A percentile compares a stretch with the other conserved stretches of the same genome.
Evolutionary conservation across 1,140 invertebrate genomes (phyloP).

Genomic region (Adelges cooleyi): DNA sequence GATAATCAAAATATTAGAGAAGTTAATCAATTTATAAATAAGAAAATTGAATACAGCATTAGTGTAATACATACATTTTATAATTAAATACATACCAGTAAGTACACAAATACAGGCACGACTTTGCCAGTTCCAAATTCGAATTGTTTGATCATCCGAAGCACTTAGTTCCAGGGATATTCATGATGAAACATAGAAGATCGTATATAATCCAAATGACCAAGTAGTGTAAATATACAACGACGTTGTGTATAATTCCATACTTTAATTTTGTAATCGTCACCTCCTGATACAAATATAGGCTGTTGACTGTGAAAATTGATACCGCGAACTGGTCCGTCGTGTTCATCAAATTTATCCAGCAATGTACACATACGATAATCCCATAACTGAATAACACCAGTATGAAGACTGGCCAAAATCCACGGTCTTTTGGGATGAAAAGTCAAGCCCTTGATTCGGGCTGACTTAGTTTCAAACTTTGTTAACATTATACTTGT

Average conservation of each 20-base stretch:
- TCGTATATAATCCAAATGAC: conserved; percentile 97
- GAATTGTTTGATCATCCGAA: conserved; percentile 95
- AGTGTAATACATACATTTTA: not conserved
- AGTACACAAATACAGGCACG: conserved; percentile 92
- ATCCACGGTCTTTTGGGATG: conserved; percentile 98
- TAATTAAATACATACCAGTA: conserved; percentile 50
- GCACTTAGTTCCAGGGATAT: conserved; percentile 97
- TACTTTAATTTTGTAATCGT: conserved; percentile 95
- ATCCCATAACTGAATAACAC: conserved; percentile 98
- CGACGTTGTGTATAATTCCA: conserved; percentile 99
- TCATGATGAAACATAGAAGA: conserved; percentile 98
- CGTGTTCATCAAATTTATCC: conserved; percentile 99
- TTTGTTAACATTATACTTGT: conserved; percentile 81
- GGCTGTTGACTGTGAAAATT: conserved; percentile 98
- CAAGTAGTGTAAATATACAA: conserved; percentile 93
- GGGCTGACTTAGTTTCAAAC: conserved; percentile 96
- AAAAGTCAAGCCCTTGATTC: conserved; percentile 96
- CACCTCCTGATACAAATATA: conserved; percentile 90
- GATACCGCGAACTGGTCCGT: conserved; percentile 96
- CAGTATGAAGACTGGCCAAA: conserved; percentile 93
- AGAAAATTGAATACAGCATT: not conserved
- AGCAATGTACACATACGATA: conserved; percentile 98
- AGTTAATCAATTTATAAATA: not conserved
- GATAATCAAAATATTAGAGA: not conserved
- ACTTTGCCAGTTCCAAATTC: conserved; percentile 99